phyloP scores from a whole-genome alignment of 1,140 invertebrate genomes.

The Bathynomus jamesi region DNA sequence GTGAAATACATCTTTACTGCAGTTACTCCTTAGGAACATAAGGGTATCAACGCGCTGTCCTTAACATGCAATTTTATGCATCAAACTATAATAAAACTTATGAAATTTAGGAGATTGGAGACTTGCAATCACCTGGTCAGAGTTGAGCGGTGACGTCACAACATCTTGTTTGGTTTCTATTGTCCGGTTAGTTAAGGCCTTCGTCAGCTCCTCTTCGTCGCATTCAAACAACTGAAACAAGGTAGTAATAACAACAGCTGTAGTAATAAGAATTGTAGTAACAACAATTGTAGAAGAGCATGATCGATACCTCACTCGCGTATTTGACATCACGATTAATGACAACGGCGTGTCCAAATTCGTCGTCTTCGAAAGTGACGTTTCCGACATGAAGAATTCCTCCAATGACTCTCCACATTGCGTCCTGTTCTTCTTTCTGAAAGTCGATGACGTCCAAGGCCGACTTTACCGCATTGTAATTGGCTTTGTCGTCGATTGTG shows the following conservation, averaged over 20 bases:
- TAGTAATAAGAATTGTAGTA: background rate
- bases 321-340: slow-evolving; percentile 37
- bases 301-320: slow-evolving; percentile 38
- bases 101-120: background rate
- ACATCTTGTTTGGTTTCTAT: slow-evolving; percentile 76
- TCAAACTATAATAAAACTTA: background rate
- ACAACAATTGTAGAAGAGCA: background rate
- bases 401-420: slow-evolving; percentile 43
- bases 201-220: slow-evolving; percentile 52
- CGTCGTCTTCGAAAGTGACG: slow-evolving; percentile 40
- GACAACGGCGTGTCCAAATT: slow-evolving; percentile 40
- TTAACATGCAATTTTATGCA: background rate
- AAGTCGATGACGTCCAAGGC: slow-evolving; percentile 46
- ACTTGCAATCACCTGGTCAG: slow-evolving; percentile 37
- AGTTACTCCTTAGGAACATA: no score
- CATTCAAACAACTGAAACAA: slow-evolving; percentile 61
- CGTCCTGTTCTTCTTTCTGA: slow-evolving; percentile 41
- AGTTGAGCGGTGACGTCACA: slow-evolving; percentile 60
- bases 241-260: background rate
- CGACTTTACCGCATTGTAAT: slow-evolving; percentile 40
- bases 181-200: slow-evolving; percentile 70
- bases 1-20: no score
- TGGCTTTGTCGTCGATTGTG: slow-evolving; percentile 39
- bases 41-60: no score
- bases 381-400: slow-evolving; percentile 47